Evolutionary conservation across 2,888 invertebrate species (phyloP), one percentile per base, ranked within the genome.

Genomic region (Hirtodrosophila cameraria): DNA sequence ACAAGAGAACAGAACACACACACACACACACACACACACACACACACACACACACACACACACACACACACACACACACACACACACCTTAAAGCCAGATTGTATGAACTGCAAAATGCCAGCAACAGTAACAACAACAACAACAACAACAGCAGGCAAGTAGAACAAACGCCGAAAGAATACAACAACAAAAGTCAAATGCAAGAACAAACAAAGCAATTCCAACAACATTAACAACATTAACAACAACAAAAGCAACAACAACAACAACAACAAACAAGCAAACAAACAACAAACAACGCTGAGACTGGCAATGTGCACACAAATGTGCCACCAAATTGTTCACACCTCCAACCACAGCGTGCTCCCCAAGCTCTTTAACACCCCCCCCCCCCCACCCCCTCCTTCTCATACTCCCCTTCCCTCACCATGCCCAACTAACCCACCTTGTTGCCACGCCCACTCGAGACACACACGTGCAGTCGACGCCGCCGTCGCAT

Each of bases 301-400:
- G 25, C 54, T 39, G 27, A 33, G 31, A 13, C 33, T 9, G 23
- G n/a, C 39, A 36, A 20, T 31, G 31, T 27, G 48, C 59, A 61
- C 76, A 79, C 84, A 79, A n/a, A n/a, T 84, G 81, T 84, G 81
- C 75, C 79, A 84, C 73, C 73, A 73, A 68, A 84, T 84, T 81
- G 74, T 79, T 79, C 84, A 81, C 78, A 79, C 78, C 78, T 84
- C 73, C 49, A 36, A 27, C 68, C 71, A 30, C 71, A 59, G 28
- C 23, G 15, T 27, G 38, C 50, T 33, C 43, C 31, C 25, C 33
- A n/a, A 41, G 13, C 55, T 33, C 33, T 38, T 39, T 23, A 23
- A 8, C 7, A 2, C 38, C 25, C 8, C 9, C 3, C 38, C 5
- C 23, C 5, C 8, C n/a, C 43, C 8, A 5, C 35, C 27, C 15